Conservation (phyloP, 2,797 vertebrate species). For the Eleutherodactylus coqui region DNA sequence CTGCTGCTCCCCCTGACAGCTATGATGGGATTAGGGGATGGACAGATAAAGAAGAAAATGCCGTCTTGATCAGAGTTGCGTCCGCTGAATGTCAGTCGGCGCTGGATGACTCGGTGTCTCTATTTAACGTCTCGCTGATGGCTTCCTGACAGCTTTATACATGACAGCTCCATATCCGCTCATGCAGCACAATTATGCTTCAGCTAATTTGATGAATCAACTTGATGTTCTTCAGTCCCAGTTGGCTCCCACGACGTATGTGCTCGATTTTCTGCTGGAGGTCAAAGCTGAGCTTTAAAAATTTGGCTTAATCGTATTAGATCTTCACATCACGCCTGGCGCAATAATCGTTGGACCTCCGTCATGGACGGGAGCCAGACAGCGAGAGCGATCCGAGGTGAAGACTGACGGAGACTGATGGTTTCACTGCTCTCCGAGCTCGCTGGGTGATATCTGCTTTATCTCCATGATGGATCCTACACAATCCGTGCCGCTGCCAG, state of each 20-base stretch:
- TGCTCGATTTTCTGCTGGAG: conserved; percentile 81
- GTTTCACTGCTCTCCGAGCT: neutral
- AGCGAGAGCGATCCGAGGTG: conserved; percentile 66
- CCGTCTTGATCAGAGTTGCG: conserved; percentile 78
- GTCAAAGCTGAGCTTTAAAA: conserved; percentile 85
- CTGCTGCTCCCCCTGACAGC: conserved; percentile 3
- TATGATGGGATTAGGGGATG: conserved; percentile 43
- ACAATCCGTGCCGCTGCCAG: neutral
- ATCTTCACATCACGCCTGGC: conserved; percentile 72
- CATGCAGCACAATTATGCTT: conserved; percentile 89
- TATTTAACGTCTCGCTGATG: conserved; percentile 89
- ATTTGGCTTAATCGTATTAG: conserved; percentile 79
- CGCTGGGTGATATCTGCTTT: neutral
- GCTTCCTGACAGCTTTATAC: conserved; percentile 93
- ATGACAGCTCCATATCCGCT: conserved; percentile 86
- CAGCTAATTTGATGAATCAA: conserved; percentile 97
- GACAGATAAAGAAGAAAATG: conserved; percentile 76
- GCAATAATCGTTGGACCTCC: conserved; percentile 75
- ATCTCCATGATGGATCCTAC: conserved; percentile 1
- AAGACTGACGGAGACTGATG: conserved; percentile 52
- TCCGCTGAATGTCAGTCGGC: conserved; percentile 83
- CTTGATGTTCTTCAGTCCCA: conserved; percentile 85
- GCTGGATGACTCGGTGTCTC: conserved; percentile 85
- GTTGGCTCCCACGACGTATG: conserved; percentile 81
- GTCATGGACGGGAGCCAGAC: conserved; percentile 73